Conservation (phyloP, 2,113 vertebrate genomes). For the Strix aluco region DNA sequence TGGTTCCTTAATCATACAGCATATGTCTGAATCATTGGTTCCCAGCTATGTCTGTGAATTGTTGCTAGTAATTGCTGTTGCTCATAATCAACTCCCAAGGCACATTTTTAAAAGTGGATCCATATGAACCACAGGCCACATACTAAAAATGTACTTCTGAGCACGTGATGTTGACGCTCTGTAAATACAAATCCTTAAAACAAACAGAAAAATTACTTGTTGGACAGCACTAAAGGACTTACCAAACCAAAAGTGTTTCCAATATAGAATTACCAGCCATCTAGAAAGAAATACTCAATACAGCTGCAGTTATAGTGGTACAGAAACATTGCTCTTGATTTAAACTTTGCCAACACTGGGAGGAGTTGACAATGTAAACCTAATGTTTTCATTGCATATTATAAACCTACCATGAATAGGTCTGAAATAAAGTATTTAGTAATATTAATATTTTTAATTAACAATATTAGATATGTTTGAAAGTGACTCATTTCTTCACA, state of each 20-base stretch:
- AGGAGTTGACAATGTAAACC: background rate
- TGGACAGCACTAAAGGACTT: background rate
- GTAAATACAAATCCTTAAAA: background rate
- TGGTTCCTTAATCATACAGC: background rate
- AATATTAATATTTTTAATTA: background rate
- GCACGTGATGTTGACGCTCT: background rate
- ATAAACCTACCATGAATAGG: background rate
- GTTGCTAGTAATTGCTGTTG: background rate
- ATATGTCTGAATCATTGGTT: background rate
- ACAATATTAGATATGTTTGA: background rate
- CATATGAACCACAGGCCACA: background rate
- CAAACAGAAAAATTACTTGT: background rate
- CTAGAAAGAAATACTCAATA: background rate
- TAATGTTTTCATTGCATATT: background rate
- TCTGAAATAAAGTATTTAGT: background rate
- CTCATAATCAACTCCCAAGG: background rate
- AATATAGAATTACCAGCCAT: background rate
- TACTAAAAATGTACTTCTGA: background rate
- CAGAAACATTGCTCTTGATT: background rate
- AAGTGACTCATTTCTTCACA: background rate
- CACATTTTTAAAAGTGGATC: background rate
- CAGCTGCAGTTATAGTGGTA: background rate
- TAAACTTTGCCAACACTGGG: background rate
- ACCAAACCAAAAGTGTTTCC: background rate
- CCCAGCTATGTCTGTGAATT: background rate